These are phyloP conservation scores for Podarcis lilfordi DNA, from an alignment of 2,797 vertebrate genomes.

Conservation along the genomic window DNA sequence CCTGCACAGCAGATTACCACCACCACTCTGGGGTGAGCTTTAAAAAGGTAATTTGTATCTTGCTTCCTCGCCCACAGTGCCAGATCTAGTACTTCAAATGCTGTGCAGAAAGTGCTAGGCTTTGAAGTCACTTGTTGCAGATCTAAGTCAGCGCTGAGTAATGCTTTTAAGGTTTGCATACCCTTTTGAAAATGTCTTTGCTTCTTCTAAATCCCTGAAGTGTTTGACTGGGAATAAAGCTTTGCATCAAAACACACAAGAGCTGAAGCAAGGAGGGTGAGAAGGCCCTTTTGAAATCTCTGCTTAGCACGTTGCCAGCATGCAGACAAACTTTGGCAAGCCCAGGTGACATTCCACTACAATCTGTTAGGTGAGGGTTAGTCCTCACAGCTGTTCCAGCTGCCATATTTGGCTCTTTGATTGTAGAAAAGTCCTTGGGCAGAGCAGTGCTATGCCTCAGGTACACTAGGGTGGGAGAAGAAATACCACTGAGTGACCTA, in stretches of 20 bases:
- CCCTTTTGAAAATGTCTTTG: background rate
- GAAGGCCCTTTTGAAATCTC: background rate
- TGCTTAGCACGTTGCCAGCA: background rate
- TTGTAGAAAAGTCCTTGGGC: background rate
- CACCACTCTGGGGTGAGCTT: background rate
- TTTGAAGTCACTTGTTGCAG: background rate
- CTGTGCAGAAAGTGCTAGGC: background rate
- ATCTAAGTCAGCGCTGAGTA: background rate
- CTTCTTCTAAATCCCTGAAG: background rate
- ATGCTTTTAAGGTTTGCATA: background rate
- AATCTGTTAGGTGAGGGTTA: background rate
- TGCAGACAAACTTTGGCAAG: background rate
- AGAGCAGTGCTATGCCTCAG: background rate
- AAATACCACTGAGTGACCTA: no score
- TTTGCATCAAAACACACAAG: background rate
- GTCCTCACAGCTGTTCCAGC: background rate
- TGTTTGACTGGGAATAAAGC: background rate
- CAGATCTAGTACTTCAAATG: no score
- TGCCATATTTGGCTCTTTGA: background rate
- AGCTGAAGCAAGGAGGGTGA: background rate
- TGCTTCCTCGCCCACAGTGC: no score
- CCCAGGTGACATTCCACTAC: background rate
- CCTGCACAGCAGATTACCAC: background rate
- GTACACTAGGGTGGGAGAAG: no score
- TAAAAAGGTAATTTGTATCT: background rate